phyloP scores from a whole-genome alignment of 1,140 invertebrate genomes.

The Brachionus sp. region DNA sequence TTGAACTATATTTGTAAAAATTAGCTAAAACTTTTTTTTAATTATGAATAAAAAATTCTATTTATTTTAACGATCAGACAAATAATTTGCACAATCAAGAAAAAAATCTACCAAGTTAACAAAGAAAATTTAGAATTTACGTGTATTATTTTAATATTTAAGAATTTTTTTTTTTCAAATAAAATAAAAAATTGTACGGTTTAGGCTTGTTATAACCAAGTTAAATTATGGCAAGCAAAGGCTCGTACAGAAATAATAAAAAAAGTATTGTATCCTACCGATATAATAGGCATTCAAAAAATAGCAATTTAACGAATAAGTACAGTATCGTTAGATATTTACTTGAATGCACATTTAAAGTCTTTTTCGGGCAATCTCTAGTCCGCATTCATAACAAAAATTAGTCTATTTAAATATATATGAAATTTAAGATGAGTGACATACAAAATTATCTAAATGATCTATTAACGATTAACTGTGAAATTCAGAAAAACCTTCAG shows the following conservation, averaged over 20 bases:
- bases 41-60: too few species aligned
- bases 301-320: background rate
- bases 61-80: background rate
- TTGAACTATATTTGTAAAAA: background rate
- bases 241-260: background rate
- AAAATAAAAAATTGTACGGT: background rate
- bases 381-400: background rate
- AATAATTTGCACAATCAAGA: background rate
- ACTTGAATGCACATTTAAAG: slow-evolving; percentile 17
- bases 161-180: background rate
- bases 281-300: background rate
- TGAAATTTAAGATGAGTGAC: background rate
- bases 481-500: slow-evolving; percentile 38
- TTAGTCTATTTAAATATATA: background rate
- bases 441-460: slow-evolving; percentile 37
- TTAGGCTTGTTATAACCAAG: slow-evolving; percentile 14
- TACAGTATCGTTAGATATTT: background rate
- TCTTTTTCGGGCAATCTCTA: background rate
- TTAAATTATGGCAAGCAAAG: slow-evolving; percentile 7
- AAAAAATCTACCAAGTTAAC: background rate
- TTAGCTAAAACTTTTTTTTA: too few species aligned
- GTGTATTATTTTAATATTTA: background rate
- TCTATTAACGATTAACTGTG: slow-evolving; percentile 6
- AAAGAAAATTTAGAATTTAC: background rate
- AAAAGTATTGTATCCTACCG: background rate